Percentiles rank a stretch among this genome's conserved stretches.
These are phyloP conservation scores for Magallana angulata DNA, from an alignment of 1,140 invertebrate species.

Conservation along the genomic window DNA sequence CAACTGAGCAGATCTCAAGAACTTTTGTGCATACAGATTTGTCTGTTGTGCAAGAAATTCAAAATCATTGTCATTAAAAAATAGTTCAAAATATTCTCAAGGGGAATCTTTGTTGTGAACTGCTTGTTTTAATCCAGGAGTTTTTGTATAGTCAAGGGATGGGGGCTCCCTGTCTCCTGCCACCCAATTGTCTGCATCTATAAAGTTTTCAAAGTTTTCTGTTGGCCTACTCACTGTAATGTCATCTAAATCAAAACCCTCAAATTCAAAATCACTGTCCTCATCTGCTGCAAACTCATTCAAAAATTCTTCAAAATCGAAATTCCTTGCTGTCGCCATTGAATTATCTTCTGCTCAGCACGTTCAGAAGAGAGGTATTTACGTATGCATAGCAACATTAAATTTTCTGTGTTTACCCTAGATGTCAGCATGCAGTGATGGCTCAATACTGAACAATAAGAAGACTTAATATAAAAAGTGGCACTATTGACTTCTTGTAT, in stretches of 20 bases:
- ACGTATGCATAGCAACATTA: no score
- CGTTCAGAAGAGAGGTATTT: no score
- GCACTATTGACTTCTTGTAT: no score
- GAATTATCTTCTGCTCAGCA: no score
- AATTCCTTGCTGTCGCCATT: no score
- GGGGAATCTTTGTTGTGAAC: conserved; percentile 7
- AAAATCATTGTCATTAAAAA: conserved; percentile 25
- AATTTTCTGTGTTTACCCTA: no score
- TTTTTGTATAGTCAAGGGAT: conserved; percentile 15
- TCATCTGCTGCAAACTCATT: no score
- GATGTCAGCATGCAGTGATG: no score
- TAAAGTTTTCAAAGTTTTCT: neutral
- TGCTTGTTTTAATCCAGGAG: neutral
- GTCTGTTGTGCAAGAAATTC: conserved; percentile 23
- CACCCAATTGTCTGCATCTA: conserved; percentile 18
- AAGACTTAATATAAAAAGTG: no score
- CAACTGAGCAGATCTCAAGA: neutral
- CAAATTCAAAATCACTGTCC: neutral
- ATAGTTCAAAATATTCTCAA: conserved; percentile 14
- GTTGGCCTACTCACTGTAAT: neutral
- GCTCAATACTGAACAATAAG: no score
- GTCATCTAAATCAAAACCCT: conserved; percentile 42
- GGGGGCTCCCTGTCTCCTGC: conserved; percentile 23
- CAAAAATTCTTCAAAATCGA: no score
- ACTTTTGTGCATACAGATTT: conserved; percentile 32